Evolutionary conservation across 2,113 vertebrate genomes (phyloP), one percentile per base, ranked within the genome.

Genomic region (Macroglossus sobrinus): DNA sequence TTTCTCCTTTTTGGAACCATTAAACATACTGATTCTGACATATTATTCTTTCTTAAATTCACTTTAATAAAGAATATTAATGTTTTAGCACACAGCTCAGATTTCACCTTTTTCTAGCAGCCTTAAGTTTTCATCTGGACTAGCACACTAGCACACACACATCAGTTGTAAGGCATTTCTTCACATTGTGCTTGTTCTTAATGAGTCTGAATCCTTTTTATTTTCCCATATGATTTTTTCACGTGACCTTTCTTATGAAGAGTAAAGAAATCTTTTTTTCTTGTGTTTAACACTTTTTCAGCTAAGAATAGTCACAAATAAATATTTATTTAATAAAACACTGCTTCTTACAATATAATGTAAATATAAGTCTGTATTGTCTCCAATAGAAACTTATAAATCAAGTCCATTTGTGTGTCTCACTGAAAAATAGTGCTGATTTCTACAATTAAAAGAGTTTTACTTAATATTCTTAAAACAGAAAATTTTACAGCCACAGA

Each of bases 401-500:
- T 61, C 24, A 61, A 85, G 22, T 38, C 4, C 14, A 45, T 78
- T 30, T 86, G 26, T 88, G 55, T 78, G 24, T 64, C 80, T 80
- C 64, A 71, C 43, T 82, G 47, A 75, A 84, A 96, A 72, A 76
- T 26, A 68, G 4, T 38, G 59, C 40, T 81, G 43, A 93, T 11
- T 53, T 93, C n/a, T 79, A 84, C 18, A 89, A 72, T 92, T 93
- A 80, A 78, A 84, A 96, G 14, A 64, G 4, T 75, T 97, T 96
- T 66, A 72, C 43, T 88, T 85, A 89, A 69, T 75, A 33, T 68
- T 97, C 26, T 43, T 71, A 28, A 90, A 93, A 93, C 16, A 53
- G 35, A 95, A 85, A 57, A 89, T 64, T 96, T 93, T 78, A 89
- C 13, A 93, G 89, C 15, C 57, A 47, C 84, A 24, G 16, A 91